Evolutionary conservation across 2,888 invertebrate species (phyloP), one percentile per base, ranked within the genome.

Genomic region (Argyresthia goedartella): DNA sequence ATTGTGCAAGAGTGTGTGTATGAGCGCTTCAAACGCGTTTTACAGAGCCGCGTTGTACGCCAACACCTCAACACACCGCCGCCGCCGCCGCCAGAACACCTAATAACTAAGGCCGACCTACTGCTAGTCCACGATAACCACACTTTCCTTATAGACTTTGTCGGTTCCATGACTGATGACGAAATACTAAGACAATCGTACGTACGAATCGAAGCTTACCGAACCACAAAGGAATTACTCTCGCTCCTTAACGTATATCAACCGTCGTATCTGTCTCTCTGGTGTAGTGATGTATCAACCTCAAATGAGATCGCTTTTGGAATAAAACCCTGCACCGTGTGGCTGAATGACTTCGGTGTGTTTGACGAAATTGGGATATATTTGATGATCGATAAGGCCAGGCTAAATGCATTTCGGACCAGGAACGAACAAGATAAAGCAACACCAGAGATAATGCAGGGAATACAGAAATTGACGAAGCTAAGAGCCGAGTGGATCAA

Each of bases 201-300:
- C 4, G 35, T 53, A 0, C 57, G 67, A 9, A 60, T 76, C 0
- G 73, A 76, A 54, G 69, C 70, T 0, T 81, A 72, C 55, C 67
- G 80, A 53, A 79, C 75, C 0, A 66, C 60, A 0, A 75, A 73
- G 54, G 80, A 80, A 50, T 55, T 76, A 25, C 49, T 77, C 9
- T 54, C 65, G 10, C 49, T 80, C 7, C 4, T 73, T 0, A 52
- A 60, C 1, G 53, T 59, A 11, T 53, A 56, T 1, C 49, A 54
- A 3, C 55, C 62, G 10, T 57, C 56, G 34, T 70, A 60, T 45
- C 46, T 74, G 6, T 76, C 78, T 0, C 54, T 78, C 4, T 81
- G 80, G 80, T 65, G 65, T 8, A 66, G 60, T 35, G 67, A 69
- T 34, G 51, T 70, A 1, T 65, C 71, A 0, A 67, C 69, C 55